Evolutionary conservation across 2,797 vertebrate species (phyloP), one percentile per base, ranked within the genome.

Genomic region (Anguilla anguilla): DNA sequence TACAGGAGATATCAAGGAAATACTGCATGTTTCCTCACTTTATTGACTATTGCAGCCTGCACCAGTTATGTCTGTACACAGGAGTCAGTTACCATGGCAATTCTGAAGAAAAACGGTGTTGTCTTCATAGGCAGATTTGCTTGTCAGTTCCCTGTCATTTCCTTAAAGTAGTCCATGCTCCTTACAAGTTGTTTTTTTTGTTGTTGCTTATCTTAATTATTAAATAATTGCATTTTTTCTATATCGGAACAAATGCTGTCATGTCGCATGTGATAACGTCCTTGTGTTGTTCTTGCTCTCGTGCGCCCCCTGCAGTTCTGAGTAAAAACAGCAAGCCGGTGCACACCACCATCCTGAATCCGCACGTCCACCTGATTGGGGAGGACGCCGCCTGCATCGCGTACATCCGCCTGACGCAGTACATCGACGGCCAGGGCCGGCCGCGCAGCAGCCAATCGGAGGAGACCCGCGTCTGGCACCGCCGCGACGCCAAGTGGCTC

Each of bases 301-400:
- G 72, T 83, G 67, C 3, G 46, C 55, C 57, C 59, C 74, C 84
- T 89, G 22, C 94, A 99, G 99, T 99, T 91, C 93, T 99, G 93
- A 99, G 98, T 91, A 99, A 99, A 96, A 99, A 99, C 97, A 99
- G 96, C 95, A 99, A 99, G 93, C 99, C 99, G 0, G 98, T 99
- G 93, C 99, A 99, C 94, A 99, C 98, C 91, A 99, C 99, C 94
- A 99, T 99, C 94, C 96, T 99, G 93, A 99, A 99, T 93, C 99
- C 99, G 0, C 99, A 99, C 0, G 98, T 99, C 55, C 99, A 99
- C 0, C 96, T 99, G 91, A 99, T 99, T 0, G 98, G 99, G 0
- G 98, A 99, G 88, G 99, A 99, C 0, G 99, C 98, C 0, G 99
- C 98, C 86, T 99, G 99, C 95, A 99, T 99, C 43, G 99, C 99